A percentile compares a stretch with the other conserved stretches of the same genome.
Conservation (phyloP, 2,888 invertebrate genomes). For the Cataglyphis rosenhaueri region DNA sequence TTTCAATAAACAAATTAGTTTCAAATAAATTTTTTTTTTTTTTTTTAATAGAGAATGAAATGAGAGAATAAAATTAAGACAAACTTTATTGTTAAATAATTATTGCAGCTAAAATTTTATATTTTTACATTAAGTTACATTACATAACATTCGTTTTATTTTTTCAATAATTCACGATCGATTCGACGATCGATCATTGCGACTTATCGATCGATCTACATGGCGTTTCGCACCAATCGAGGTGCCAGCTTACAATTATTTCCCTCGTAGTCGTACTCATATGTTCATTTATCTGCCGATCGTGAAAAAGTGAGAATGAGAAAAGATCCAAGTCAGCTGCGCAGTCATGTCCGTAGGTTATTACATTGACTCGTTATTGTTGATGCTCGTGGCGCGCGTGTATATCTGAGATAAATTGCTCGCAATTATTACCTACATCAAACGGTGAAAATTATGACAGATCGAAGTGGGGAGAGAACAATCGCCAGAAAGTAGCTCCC, state of each 20-base stretch:
- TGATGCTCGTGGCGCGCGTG: slow-evolving; percentile 52
- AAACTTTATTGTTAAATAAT: not conserved
- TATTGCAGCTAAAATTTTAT: not conserved
- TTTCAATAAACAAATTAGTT: not conserved
- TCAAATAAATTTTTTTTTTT: not conserved
- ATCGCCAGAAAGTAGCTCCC: slow-evolving; percentile 38
- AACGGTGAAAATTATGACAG: slow-evolving; percentile 71
- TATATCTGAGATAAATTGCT: slow-evolving; percentile 69
- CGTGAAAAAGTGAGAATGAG: slow-evolving; percentile 49
- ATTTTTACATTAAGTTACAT: slow-evolving; percentile 23
- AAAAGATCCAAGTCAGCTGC: slow-evolving; percentile 48
- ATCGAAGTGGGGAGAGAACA: slow-evolving; percentile 44
- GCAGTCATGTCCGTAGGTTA: slow-evolving; percentile 61
- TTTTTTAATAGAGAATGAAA: not conserved
- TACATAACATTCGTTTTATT: slow-evolving; percentile 32
- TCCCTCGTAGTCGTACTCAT: slow-evolving; percentile 72
- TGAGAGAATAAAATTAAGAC: not conserved
- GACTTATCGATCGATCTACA: slow-evolving; percentile 56
- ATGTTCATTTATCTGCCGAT: slow-evolving; percentile 54
- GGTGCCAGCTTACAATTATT: slow-evolving; percentile 80
- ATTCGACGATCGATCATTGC: slow-evolving; percentile 68
- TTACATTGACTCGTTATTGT: slow-evolving; percentile 77
- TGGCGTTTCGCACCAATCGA: slow-evolving; percentile 60
- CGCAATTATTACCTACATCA: slow-evolving; percentile 73
- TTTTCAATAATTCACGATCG: slow-evolving; percentile 60